A percentile compares a stretch with the other conserved stretches of the same genome.
phyloP scores from a whole-genome alignment of 2,888 invertebrate species.

The Stenolophus ochropezus region DNA sequence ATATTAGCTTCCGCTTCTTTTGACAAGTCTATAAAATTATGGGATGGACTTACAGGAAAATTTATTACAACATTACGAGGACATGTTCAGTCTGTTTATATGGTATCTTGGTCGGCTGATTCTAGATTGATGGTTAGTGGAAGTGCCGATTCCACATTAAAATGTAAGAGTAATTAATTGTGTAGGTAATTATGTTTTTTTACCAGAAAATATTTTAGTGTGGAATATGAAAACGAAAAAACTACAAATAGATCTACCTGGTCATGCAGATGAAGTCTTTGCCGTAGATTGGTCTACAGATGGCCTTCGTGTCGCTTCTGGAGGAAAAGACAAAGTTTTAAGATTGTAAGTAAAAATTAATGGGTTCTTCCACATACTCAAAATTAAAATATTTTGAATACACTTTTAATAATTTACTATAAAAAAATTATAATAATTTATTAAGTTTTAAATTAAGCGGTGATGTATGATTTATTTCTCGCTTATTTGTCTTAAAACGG shows the following conservation, averaged over 20 bases:
- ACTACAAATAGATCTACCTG: slow-evolving; percentile 93
- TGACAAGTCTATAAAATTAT: slow-evolving; percentile 97
- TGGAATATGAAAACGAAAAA: slow-evolving; percentile 94
- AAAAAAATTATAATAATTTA: too few relatives aligned
- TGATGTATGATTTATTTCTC: too few relatives aligned
- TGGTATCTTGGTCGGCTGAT: slow-evolving; percentile 98
- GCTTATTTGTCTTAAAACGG: too few relatives aligned
- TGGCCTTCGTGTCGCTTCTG: slow-evolving; percentile 95
- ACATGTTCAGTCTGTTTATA: slow-evolving; percentile 98
- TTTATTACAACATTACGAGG: slow-evolving; percentile 94
- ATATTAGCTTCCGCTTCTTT: slow-evolving; percentile 98
- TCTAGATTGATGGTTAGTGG: slow-evolving; percentile 95
- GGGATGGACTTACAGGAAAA: slow-evolving; percentile 93
- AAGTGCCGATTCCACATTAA: slow-evolving; percentile 98
- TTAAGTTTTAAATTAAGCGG: too few relatives aligned
- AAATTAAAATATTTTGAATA: too few relatives aligned
- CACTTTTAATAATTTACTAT: too few relatives aligned
- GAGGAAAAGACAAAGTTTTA: slow-evolving; percentile 98
- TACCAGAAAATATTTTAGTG: slow-evolving; percentile 81
- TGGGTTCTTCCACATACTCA: too few relatives aligned
- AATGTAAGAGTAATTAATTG: slow-evolving; percentile 81
- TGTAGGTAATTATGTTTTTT: too few relatives aligned
- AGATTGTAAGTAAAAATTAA: slow-evolving; percentile 84
- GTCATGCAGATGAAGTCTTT: slow-evolving; percentile 99
- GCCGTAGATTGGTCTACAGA: slow-evolving; percentile 99